phyloP scores from a whole-genome alignment of 2,113 vertebrate genomes.

The Nerophis ophidion region DNA sequence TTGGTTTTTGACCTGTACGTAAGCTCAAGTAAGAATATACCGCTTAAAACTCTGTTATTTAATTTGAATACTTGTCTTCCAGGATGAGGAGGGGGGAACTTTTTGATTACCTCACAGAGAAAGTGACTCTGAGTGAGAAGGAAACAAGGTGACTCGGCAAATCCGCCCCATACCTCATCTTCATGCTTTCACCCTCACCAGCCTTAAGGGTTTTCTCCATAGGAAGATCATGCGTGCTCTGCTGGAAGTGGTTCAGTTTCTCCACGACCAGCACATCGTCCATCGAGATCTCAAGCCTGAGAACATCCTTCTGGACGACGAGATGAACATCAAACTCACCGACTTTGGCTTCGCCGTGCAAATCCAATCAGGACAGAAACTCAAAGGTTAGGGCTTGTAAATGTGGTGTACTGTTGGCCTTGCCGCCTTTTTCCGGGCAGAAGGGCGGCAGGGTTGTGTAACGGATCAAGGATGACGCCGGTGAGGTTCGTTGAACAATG shows the following conservation, averaged over 20 bases:
- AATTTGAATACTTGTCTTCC: conserved; percentile 10
- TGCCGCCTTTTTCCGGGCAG: no score
- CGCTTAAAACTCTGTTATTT: neutral
- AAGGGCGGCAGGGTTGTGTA: no score
- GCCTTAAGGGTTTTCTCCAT: conserved; percentile 12
- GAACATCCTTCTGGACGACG: conserved; percentile 91
- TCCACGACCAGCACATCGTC: conserved; percentile 87
- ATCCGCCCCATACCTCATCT: neutral
- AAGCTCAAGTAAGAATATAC: conserved; percentile 6
- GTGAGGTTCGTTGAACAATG: no score
- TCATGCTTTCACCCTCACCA: neutral
- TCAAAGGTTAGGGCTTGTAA: conserved; percentile 75
- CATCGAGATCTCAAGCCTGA: conserved; percentile 96
- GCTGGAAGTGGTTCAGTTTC: conserved; percentile 84
- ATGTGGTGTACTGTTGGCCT: no score
- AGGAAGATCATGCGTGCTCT: conserved; percentile 94
- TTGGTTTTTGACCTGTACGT: conserved; percentile 97
- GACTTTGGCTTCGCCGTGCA: conserved; percentile 96
- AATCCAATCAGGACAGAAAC: conserved; percentile 70
- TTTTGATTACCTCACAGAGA: conserved; percentile 97
- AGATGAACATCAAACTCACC: conserved; percentile 95
- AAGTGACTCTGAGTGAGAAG: conserved; percentile 92
- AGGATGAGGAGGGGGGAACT: conserved; percentile 97
- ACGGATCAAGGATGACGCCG: no score
- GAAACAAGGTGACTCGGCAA: conserved; percentile 82